A percentile compares a stretch with the other conserved stretches of the same genome.
Evolutionary conservation across 2,888 invertebrate species (phyloP).

Genomic region (Agrilus biguttatus): DNA sequence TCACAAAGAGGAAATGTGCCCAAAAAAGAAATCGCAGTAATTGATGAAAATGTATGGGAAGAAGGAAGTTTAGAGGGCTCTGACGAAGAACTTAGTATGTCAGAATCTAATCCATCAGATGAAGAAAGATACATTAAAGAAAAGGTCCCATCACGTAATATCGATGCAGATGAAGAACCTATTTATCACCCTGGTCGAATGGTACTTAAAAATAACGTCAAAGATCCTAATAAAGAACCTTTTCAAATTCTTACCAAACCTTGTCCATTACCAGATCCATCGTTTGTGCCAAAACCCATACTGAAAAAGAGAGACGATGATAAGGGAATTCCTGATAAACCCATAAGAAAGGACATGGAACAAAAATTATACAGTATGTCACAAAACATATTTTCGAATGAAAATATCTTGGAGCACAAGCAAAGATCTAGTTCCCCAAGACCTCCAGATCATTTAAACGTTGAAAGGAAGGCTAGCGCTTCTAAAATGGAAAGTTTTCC

Average conservation of each 20-base stretch:
- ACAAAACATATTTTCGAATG: no score
- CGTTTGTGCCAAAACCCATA: constrained; percentile 66
- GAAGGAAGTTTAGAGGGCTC: constrained; percentile 20
- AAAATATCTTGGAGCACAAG: no score
- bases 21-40: constrained; percentile 26
- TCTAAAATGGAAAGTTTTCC: no score
- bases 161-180: constrained; percentile 40
- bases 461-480: no score
- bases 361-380: neutral
- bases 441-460: no score
- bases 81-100: constrained; percentile 23
- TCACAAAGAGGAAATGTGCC: constrained; percentile 28
- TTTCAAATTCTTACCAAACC: constrained; percentile 46
- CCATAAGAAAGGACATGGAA: constrained; percentile 4
- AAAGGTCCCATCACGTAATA: constrained; percentile 10
- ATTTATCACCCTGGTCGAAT: constrained; percentile 55
- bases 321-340: constrained; percentile 11
- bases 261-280: constrained; percentile 50
- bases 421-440: no score
- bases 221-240: constrained; percentile 35
- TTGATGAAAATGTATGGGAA: constrained; percentile 31
- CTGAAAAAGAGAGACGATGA: constrained; percentile 37
- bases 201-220: constrained; percentile 12
- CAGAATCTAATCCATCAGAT: constrained; percentile 23
- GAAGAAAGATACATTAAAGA: constrained; percentile 20